Base-by-base conservation (phyloP, 2,113 vertebrate species). In the Siphamia tubifer region DNA sequence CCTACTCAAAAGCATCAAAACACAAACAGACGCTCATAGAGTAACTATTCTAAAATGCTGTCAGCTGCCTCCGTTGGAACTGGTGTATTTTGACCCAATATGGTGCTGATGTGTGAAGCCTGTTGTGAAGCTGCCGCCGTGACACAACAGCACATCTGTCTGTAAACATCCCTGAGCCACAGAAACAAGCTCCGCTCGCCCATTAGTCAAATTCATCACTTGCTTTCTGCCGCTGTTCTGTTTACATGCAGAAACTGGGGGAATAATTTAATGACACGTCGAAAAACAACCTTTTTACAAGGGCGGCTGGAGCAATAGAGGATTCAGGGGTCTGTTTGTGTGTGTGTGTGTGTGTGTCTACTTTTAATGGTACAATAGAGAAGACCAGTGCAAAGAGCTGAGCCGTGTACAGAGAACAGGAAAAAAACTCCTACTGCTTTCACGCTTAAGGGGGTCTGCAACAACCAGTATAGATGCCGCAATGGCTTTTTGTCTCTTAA, bases 201-300 rank as follows among this genome's bases (percentile, higher is more conserved):
- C 20, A 20, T 55, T 43, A 45, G 24, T 30, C 39, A 8, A 28
- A 25, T 15, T 52, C 11, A 30, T n/a, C n/a, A n/a, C n/a, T n/a
- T n/a, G n/a, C n/a, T n/a, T n/a, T n/a, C n/a, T n/a, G n/a, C n/a
- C n/a, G n/a, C n/a, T n/a, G n/a, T n/a, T n/a, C n/a, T n/a, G n/a
- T n/a, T n/a, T n/a, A 5, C n/a, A 8, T 3, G 2, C 39, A 38
- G 2, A 47, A 54, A 47, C 15, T 24, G 5, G 3, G 0, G 4
- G 20, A 32, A 38, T 21, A 35, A 35, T 28, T 49, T 56, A 75
- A 75, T 27, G n/a, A 35, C 42, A 36, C 28, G 7, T 43, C 52
- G 16, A 43, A 42, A 39, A 54, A 61, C 34, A 54, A 35, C 40
- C 34, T 49, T 62, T 68, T 49, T 24, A 16, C 8, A 15, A 23